Conservation (phyloP, 2,797 vertebrate genomes). For the Squalus acanthias region DNA sequence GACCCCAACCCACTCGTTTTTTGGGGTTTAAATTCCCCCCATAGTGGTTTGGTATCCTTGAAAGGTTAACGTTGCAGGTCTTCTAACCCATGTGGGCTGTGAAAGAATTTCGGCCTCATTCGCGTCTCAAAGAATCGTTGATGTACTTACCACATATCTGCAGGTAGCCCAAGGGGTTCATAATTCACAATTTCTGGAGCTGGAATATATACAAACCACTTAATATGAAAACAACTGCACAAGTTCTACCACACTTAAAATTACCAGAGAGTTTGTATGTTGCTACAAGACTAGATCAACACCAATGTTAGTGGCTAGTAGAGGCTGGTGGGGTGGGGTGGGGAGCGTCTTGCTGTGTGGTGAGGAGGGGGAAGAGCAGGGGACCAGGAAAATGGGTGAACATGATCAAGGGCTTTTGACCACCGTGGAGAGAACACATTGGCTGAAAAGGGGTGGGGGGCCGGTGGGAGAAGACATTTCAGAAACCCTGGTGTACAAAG, state of each 20-base stretch:
- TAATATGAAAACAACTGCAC: neutral
- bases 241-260: neutral
- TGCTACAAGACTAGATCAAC: neutral
- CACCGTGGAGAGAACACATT: neutral
- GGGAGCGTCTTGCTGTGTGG: neutral
- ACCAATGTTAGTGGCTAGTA: neutral
- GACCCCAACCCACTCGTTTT: too few relatives aligned
- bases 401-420: neutral
- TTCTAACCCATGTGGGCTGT: neutral
- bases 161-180: constrained; percentile 83
- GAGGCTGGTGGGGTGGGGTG: too few relatives aligned
- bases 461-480: neutral
- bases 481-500: neutral
- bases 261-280: neutral
- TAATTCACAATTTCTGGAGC: constrained; percentile 98
- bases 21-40: too few relatives aligned
- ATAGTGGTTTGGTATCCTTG: neutral
- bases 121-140: too few relatives aligned
- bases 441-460: neutral
- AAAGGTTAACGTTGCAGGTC: neutral
- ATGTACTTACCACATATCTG: constrained; percentile 88
- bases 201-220: constrained; percentile 57
- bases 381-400: neutral
- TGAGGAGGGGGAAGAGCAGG: neutral
- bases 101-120: neutral